A percentile compares a stretch with the other conserved stretches of the same genome.
Evolutionary conservation across 2,113 vertebrate species (phyloP).

Genomic region (Synchiropus splendidus): DNA sequence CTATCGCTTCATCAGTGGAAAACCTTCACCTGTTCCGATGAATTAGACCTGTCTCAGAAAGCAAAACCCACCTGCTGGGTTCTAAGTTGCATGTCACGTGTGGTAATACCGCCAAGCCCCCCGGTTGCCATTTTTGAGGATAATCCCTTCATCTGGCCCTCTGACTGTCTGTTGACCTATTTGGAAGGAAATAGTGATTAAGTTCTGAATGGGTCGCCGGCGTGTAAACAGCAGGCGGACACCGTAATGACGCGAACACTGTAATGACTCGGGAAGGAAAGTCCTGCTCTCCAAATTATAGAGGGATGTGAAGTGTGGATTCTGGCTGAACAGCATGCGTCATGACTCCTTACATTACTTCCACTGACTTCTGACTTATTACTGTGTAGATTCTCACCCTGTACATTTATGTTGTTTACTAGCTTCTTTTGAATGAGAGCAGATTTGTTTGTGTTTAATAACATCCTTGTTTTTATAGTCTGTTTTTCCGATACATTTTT

Average conservation of each 20-base stretch:
- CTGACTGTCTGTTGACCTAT: conserved; percentile 37
- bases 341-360: too few relatives aligned
- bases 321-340: too few relatives aligned
- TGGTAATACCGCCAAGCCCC: conserved; percentile 12
- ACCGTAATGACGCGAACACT: conserved; percentile 10
- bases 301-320: too few relatives aligned
- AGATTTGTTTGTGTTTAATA: too few relatives aligned
- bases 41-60: conserved; percentile 2
- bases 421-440: too few relatives aligned
- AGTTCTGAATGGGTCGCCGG: conserved; percentile 24
- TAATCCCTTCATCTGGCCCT: conserved; percentile 39
- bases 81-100: conserved; percentile 23
- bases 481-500: too few relatives aligned
- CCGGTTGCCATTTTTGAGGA: conserved; percentile 6
- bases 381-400: too few relatives aligned
- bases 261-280: too few relatives aligned
- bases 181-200: conserved; percentile 51
- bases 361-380: too few relatives aligned
- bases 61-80: conserved; percentile 14
- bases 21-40: conserved; percentile 1
- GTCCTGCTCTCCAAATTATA: too few relatives aligned
- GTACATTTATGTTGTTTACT: too few relatives aligned
- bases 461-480: too few relatives aligned
- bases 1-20: conserved; percentile 1
- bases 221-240: conserved; percentile 22